These are phyloP conservation scores for Pterostichus niger DNA, from an alignment of 2,888 invertebrate genomes.

Conservation along the genomic window DNA sequence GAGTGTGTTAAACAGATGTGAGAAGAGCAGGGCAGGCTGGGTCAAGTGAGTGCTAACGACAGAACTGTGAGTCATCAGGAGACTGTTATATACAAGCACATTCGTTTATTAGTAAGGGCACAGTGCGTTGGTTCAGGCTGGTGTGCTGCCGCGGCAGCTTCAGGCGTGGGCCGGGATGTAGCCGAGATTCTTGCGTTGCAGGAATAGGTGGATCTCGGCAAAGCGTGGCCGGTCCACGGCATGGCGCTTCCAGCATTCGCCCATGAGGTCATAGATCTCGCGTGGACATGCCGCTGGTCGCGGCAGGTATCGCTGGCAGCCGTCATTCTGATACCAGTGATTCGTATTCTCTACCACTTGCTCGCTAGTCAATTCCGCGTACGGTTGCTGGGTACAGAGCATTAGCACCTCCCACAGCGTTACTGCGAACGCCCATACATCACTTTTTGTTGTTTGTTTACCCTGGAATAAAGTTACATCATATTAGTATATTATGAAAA, in stretches of 20 bases:
- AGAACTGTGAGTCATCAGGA: conserved; percentile 38
- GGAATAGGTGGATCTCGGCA: conserved; percentile 92
- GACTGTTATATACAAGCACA: conserved; percentile 43
- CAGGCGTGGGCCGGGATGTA: conserved; percentile 78
- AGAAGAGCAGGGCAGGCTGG: conserved; percentile 38
- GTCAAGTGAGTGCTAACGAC: conserved; percentile 33
- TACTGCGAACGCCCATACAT: conserved; percentile 95
- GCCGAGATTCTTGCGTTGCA: conserved; percentile 85
- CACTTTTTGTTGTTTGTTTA: conserved; percentile 91
- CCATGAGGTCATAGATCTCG: conserved; percentile 94
- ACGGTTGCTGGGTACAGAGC: conserved; percentile 89
- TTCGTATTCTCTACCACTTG: conserved; percentile 84
- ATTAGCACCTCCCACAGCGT: conserved; percentile 94
- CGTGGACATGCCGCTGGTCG: conserved; percentile 89
- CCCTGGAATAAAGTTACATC: conserved; percentile 80
- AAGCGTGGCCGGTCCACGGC: conserved; percentile 91
- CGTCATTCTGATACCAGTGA: conserved; percentile 78
- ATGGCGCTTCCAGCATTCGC: conserved; percentile 93
- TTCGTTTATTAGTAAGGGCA: conserved; percentile 61
- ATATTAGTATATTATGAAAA: too few relatives aligned
- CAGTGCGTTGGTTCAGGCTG: conserved; percentile 63
- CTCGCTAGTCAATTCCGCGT: conserved; percentile 89
- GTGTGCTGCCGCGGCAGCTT: not conserved
- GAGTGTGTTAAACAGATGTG: conserved; percentile 10
- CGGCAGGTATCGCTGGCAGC: conserved; percentile 80